These are phyloP conservation scores for Folsomia manolachei DNA, from an alignment of 2,888 invertebrate species.

Conservation along the genomic window DNA sequence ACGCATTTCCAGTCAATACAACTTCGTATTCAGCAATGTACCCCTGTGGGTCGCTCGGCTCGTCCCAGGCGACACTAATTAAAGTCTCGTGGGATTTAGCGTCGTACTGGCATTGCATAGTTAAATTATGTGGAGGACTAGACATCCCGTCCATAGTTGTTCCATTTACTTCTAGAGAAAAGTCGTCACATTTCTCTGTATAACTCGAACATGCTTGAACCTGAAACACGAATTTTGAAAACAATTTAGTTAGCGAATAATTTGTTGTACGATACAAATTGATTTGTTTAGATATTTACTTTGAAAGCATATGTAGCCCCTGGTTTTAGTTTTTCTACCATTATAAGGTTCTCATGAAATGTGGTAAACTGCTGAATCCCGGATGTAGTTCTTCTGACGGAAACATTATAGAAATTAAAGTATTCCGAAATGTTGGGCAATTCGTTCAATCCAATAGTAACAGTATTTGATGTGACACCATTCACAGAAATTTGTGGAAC, in stretches of 20 bases:
- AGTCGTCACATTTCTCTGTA: slow-evolving; percentile 70
- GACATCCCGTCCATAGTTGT: slow-evolving; percentile 80
- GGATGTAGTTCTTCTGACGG: slow-evolving; percentile 16
- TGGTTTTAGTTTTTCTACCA: slow-evolving; percentile 73
- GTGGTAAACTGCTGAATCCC: slow-evolving; percentile 5
- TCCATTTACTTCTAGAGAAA: slow-evolving; percentile 74
- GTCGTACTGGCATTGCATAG: slow-evolving; percentile 66
- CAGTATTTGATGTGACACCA: slow-evolving; percentile 67
- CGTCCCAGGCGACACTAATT: slow-evolving; percentile 70
- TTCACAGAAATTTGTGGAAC: slow-evolving; percentile 75
- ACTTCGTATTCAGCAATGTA: slow-evolving; percentile 75
- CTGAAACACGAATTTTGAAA: slow-evolving; percentile 45
- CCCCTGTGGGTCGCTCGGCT: slow-evolving; percentile 72
- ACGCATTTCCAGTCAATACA: slow-evolving; percentile 59
- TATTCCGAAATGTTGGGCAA: slow-evolving; percentile 40
- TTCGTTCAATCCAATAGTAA: slow-evolving; percentile 73
- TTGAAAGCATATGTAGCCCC: slow-evolving; percentile 77
- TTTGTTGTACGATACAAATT: neutral
- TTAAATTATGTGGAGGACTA: slow-evolving; percentile 68
- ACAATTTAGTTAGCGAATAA: neutral
- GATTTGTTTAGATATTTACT: slow-evolving; percentile 54
- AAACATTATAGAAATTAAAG: slow-evolving; percentile 47
- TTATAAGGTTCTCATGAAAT: slow-evolving; percentile 64
- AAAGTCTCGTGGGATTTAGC: slow-evolving; percentile 62
- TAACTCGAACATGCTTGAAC: slow-evolving; percentile 77